phyloP scores from a whole-genome alignment of 1,140 invertebrate genomes.

The Globodera ellingtonae region DNA sequence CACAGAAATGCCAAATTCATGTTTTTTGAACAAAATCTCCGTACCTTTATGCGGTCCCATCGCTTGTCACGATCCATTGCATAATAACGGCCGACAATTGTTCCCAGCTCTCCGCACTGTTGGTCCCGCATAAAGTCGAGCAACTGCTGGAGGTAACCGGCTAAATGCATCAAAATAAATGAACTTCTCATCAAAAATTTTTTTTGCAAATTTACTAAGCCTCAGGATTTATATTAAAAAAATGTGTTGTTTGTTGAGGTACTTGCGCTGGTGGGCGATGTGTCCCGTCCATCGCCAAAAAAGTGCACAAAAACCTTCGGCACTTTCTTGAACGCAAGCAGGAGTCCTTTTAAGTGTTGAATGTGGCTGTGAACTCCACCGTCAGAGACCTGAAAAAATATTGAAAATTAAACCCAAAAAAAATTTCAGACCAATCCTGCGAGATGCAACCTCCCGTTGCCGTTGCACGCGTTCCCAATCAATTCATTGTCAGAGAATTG shows the following conservation, averaged over 20 bases:
- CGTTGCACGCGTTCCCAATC: slow-evolving; percentile 65
- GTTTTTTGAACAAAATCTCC: not conserved
- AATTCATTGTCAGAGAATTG: slow-evolving; percentile 56
- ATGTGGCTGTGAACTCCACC: slow-evolving; percentile 70
- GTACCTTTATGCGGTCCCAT: slow-evolving; percentile 48
- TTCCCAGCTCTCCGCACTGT: slow-evolving; percentile 67
- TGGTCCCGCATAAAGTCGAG: slow-evolving; percentile 53
- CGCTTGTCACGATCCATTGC: slow-evolving; percentile 69
- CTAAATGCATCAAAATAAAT: slow-evolving; percentile 35
- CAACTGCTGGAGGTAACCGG: slow-evolving; percentile 60
- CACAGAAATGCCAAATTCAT: no score
- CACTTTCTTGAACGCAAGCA: slow-evolving; percentile 66
- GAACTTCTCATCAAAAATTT: no score
- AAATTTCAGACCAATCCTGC: slow-evolving; percentile 61
- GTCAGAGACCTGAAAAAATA: slow-evolving; percentile 65
- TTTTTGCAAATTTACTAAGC: no score
- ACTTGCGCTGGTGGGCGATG: slow-evolving; percentile 67
- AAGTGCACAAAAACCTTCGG: slow-evolving; percentile 68
- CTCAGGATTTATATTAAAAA: no score
- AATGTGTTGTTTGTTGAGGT: not conserved
- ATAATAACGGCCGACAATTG: slow-evolving; percentile 69
- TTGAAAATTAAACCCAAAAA: slow-evolving; percentile 10
- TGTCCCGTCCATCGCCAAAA: slow-evolving; percentile 69
- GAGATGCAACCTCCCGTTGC: slow-evolving; percentile 67
- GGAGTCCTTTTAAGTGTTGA: slow-evolving; percentile 67